Evolutionary conservation across 2,797 vertebrate genomes (phyloP).

Genomic region (Lacerta agilis): DNA sequence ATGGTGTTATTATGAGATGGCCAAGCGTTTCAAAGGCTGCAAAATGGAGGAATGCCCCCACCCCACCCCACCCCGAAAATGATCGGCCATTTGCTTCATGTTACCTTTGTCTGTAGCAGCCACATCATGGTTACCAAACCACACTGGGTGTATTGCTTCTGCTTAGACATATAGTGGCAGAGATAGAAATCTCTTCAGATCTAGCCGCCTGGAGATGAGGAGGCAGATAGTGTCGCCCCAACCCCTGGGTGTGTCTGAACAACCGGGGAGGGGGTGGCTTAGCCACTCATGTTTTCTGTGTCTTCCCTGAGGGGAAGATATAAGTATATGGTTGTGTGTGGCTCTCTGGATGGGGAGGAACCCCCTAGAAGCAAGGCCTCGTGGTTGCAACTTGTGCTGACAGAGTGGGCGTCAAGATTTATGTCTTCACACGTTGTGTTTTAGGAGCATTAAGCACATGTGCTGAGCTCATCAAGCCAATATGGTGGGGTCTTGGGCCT

Average conservation of each 20-base stretch:
- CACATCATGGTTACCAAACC: background rate
- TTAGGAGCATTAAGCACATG: background rate
- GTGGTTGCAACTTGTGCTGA: background rate
- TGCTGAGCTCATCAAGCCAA: background rate
- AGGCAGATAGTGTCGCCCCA: background rate
- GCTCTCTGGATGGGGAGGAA: rapidly evolving
- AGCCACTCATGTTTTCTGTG: background rate
- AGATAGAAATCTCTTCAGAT: background rate
- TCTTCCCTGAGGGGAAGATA: rapidly evolving
- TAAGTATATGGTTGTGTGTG: background rate
- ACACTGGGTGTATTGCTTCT: background rate
- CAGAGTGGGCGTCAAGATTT: too few relatives aligned
- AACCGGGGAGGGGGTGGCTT: background rate
- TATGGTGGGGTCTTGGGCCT: background rate
- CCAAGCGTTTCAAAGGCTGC: background rate
- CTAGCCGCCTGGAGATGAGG: background rate
- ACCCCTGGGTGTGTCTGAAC: background rate
- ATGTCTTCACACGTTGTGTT: background rate
- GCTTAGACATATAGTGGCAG: background rate
- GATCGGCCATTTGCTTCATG: background rate
- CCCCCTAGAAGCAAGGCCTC: background rate
- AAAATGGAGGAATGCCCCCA: background rate
- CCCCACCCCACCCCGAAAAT: background rate
- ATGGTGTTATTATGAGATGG: background rate
- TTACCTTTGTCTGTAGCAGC: background rate